These are phyloP conservation scores for Helicorthomorpha holstii DNA, from an alignment of 1,140 invertebrate species.

Conservation along the genomic window DNA sequence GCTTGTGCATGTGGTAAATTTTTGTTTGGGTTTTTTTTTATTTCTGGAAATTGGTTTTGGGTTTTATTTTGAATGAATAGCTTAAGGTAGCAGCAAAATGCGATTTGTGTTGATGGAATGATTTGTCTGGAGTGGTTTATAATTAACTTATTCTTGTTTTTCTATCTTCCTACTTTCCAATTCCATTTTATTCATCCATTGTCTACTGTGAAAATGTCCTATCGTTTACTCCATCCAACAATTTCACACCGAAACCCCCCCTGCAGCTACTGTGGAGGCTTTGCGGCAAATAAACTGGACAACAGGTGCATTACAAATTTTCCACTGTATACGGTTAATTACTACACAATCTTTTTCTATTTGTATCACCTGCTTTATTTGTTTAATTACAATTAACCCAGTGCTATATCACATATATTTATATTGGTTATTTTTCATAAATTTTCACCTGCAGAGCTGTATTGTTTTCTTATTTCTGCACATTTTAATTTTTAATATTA, in stretches of 20 bases:
- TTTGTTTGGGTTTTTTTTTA: no score
- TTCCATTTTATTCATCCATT: not conserved
- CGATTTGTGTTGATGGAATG: no score
- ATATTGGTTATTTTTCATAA: slow-evolving; percentile 7
- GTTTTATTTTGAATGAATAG: no score
- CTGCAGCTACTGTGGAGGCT: not conserved
- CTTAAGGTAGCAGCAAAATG: no score
- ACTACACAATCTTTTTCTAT: no score
- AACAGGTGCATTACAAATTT: not conserved
- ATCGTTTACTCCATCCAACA: not conserved
- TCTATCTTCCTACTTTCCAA: not conserved
- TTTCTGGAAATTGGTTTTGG: no score
- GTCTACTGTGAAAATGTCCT: not conserved
- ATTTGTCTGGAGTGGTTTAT: slow-evolving; percentile 2
- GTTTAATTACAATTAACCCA: not conserved
- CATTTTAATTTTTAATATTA: no score
- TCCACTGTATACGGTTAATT: no score
- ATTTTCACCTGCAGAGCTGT: no score
- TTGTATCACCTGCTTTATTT: not conserved
- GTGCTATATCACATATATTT: not conserved
- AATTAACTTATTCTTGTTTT: slow-evolving; percentile 1
- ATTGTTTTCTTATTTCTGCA: no score
- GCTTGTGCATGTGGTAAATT: no score
- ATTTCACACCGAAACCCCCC: slow-evolving; percentile 1
- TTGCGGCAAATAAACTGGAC: not conserved